Evolutionary conservation across 2,888 invertebrate species (phyloP).

Genomic region (Synanthedon myopaeformis): DNA sequence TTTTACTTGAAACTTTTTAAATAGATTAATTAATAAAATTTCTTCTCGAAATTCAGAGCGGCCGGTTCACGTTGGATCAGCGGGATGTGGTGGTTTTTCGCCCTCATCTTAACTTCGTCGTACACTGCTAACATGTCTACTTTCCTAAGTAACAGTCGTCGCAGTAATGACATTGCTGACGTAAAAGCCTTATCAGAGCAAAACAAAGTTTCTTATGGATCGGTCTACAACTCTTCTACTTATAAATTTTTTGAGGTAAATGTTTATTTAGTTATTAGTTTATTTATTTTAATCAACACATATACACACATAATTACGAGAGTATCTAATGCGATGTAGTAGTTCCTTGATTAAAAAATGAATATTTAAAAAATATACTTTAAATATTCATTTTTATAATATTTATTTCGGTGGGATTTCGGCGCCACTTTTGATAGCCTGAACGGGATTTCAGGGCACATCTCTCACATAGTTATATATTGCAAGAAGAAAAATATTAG

Average conservation of each 20-base stretch:
- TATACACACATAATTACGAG: too few species aligned
- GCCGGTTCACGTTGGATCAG: conserved; percentile 89
- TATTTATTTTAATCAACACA: not conserved
- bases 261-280: not conserved
- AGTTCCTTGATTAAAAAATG: too few species aligned
- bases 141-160: conserved; percentile 82
- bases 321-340: too few species aligned
- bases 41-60: conserved; percentile 60
- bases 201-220: conserved; percentile 87
- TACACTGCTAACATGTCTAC: conserved; percentile 82
- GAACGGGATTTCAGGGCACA: too few species aligned
- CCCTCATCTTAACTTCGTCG: conserved; percentile 90
- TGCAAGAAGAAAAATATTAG: too few species aligned
- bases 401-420: too few species aligned
- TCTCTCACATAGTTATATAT: too few species aligned
- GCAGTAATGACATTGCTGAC: conserved; percentile 83
- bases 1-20: not conserved
- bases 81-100: conserved; percentile 95
- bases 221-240: conserved; percentile 82
- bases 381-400: too few species aligned
- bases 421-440: too few species aligned
- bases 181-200: conserved; percentile 87
- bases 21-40: not conserved
- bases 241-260: conserved; percentile 85
- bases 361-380: too few species aligned